These are phyloP conservation scores for Theretra japonica DNA, from an alignment of 2,888 invertebrate species.

Conservation along the genomic window DNA sequence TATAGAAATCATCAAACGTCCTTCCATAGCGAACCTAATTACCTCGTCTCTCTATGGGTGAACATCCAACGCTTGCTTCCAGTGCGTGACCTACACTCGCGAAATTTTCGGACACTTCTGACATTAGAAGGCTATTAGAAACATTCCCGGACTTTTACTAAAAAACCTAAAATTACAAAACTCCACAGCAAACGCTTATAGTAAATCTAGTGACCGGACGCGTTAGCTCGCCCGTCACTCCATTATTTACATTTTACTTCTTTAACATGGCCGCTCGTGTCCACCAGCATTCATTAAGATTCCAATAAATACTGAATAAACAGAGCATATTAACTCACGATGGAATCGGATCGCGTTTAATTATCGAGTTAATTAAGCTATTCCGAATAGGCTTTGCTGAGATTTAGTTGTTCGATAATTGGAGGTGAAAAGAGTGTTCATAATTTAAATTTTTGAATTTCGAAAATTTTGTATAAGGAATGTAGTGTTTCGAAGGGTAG, in stretches of 20 bases:
- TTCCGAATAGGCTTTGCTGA: background rate
- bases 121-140: background rate
- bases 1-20: too few species aligned
- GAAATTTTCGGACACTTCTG: too few species aligned
- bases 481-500: too few species aligned
- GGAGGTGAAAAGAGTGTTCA: background rate
- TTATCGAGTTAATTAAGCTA: slow-evolving; percentile 10
- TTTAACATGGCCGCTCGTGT: slow-evolving; percentile 7
- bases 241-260: slow-evolving; percentile 34
- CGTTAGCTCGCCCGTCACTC: slow-evolving; percentile 29
- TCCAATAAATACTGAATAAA: slow-evolving; percentile 19
- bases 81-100: too few species aligned
- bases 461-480: too few species aligned
- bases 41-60: too few species aligned
- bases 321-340: slow-evolving; percentile 18
- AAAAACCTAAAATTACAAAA: background rate
- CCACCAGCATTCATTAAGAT: slow-evolving; percentile 17
- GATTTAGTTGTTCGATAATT: background rate
- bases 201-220: slow-evolving; percentile 15
- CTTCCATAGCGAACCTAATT: too few species aligned
- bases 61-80: too few species aligned
- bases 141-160: background rate
- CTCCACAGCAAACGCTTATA: background rate
- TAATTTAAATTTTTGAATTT: background rate
- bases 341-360: background rate